Conservation (phyloP, 2,797 vertebrate species). For the Limosa lapponica region DNA sequence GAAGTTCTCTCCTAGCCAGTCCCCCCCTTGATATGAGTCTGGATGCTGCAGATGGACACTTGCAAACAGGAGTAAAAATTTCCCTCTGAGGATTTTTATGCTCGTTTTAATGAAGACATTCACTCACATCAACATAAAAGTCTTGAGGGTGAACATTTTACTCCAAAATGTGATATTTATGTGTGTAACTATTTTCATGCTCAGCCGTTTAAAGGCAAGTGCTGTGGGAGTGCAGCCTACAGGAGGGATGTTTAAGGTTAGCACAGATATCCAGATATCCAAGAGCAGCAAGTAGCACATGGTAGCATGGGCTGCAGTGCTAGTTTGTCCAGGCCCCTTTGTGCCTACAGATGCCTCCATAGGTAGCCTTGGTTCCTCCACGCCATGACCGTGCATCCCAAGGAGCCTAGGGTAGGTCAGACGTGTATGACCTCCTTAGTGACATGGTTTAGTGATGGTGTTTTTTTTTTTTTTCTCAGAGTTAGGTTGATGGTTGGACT, state of each 20-base stretch:
- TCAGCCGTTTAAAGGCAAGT: background rate
- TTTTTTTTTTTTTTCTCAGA: no score
- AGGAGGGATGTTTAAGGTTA: background rate
- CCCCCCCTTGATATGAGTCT: background rate
- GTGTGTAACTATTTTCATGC: conserved; percentile 2
- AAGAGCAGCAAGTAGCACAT: background rate
- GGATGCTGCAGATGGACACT: background rate
- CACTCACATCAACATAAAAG: background rate
- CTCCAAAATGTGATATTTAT: conserved; percentile 40
- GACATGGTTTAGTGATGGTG: no score
- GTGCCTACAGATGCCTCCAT: background rate
- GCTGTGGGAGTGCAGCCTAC: background rate
- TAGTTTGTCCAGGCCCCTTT: background rate
- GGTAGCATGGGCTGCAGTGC: background rate
- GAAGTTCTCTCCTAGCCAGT: background rate
- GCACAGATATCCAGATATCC: background rate
- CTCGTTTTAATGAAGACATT: conserved; percentile 33
- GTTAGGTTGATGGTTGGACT: no score
- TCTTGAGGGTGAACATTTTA: background rate
- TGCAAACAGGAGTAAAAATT: background rate
- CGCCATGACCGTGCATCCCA: accelerated
- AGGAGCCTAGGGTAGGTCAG: background rate
- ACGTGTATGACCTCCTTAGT: background rate
- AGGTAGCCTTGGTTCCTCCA: background rate
- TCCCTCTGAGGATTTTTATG: background rate